These are phyloP conservation scores for Sphinx pinastri DNA, from an alignment of 2,888 invertebrate species.

Conservation along the genomic window DNA sequence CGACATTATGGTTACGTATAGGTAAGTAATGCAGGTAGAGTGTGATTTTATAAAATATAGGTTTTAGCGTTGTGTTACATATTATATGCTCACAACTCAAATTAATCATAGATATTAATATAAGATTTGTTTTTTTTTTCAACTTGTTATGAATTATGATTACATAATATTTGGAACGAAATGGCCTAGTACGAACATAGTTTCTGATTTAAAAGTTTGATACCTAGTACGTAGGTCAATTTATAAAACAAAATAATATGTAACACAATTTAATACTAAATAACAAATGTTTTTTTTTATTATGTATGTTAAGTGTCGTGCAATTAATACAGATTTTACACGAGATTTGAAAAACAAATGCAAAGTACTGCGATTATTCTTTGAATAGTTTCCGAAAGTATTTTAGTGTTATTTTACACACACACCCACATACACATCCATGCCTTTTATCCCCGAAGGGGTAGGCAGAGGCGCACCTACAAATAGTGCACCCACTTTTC, in stretches of 20 bases:
- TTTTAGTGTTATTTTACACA: too few species aligned
- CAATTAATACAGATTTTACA: not conserved
- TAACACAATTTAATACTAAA: too few species aligned
- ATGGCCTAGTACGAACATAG: not conserved
- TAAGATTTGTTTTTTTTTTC: not conserved
- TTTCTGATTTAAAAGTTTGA: not conserved
- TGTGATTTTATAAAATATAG: slow-evolving; percentile 15
- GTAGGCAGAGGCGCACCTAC: too few species aligned
- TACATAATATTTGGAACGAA: not conserved
- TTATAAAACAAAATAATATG: too few species aligned
- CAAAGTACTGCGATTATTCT: not conserved
- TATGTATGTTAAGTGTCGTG: not conserved
- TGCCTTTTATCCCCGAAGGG: too few species aligned
- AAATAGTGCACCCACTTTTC: too few species aligned
- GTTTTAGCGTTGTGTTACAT: not conserved
- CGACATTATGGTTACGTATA: slow-evolving; percentile 22
- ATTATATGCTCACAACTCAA: not conserved
- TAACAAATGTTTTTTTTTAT: too few species aligned
- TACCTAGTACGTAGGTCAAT: not conserved
- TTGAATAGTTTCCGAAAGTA: too few species aligned
- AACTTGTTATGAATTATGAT: not conserved
- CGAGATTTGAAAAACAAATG: not conserved
- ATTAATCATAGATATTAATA: not conserved
- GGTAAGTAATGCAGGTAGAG: not conserved
- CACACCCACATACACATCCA: too few species aligned